Percentiles rank a stretch among this genome's conserved stretches.
These are phyloP conservation scores for Drosophila takahashii DNA, from an alignment of 1,140 invertebrate genomes.

Conservation along the genomic window DNA sequence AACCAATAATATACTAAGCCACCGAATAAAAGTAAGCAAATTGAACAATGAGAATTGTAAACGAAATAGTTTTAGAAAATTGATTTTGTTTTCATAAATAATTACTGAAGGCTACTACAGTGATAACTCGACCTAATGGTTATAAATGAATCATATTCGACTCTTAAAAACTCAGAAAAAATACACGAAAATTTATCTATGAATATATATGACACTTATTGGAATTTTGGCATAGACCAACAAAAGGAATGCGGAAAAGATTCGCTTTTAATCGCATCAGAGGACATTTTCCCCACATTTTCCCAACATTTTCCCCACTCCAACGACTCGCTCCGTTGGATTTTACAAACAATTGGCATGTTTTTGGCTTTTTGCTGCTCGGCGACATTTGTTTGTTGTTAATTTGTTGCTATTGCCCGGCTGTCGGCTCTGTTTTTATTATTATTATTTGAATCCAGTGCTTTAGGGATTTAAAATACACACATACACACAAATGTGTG, in stretches of 20 bases:
- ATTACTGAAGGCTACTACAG: neutral
- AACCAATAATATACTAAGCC: constrained; percentile 7
- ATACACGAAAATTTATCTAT: neutral
- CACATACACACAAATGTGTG: constrained; percentile 25
- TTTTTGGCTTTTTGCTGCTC: constrained; percentile 72
- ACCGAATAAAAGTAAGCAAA: constrained; percentile 10
- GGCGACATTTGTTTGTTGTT: constrained; percentile 68
- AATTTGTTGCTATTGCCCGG: constrained; percentile 63
- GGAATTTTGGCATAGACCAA: constrained; percentile 45
- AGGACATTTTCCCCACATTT: constrained; percentile 13
- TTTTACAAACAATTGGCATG: constrained; percentile 71
- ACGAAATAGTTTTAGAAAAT: neutral
- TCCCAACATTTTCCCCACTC: neutral
- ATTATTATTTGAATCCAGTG: constrained; percentile 66
- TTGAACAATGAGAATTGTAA: constrained; percentile 5
- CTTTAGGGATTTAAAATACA: constrained; percentile 75
- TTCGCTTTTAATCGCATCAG: constrained; percentile 77
- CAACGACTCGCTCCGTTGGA: constrained; percentile 9
- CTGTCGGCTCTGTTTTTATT: constrained; percentile 51
- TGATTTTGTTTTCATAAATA: neutral
- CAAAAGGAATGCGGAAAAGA: constrained; percentile 56
- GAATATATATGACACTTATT: constrained; percentile 31
- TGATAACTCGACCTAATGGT: neutral
- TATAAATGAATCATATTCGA: neutral
- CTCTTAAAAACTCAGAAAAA: neutral